Evolutionary conservation across 2,797 vertebrate species (phyloP).

Genomic region (Cygnus olor): DNA sequence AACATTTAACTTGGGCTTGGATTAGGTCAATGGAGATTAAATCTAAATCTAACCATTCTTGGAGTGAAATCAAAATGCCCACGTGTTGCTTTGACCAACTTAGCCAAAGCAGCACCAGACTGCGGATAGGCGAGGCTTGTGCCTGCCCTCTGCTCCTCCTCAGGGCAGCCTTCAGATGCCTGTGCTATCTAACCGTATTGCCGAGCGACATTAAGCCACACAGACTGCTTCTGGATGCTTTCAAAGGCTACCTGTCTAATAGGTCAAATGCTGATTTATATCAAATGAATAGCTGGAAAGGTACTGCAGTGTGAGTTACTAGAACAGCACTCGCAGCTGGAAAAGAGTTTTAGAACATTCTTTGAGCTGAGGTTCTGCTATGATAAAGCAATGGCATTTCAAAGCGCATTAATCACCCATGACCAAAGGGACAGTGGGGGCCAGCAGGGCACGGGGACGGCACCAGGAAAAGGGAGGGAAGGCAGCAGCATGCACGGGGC

Average conservation of each 20-base stretch:
- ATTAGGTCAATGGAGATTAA: background rate
- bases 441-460: no score
- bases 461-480: no score
- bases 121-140: background rate
- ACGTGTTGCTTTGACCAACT: fast-evolving
- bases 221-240: background rate
- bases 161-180: background rate
- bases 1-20: background rate
- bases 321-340: background rate
- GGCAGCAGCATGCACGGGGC: no score
- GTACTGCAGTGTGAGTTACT: background rate
- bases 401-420: background rate
- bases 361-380: background rate
- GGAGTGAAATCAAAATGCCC: background rate
- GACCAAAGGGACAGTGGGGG: background rate
- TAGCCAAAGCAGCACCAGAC: background rate
- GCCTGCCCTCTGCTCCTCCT: background rate
- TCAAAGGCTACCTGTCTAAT: background rate
- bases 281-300: background rate
- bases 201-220: no score
- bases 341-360: background rate
- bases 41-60: background rate
- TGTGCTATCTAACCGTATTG: fast-evolving
- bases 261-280: background rate
- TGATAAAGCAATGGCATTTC: background rate